Evolutionary conservation across 53 echinoderm and acorn worm species (phyloP).

Genomic region (Antedon mediterranea): DNA sequence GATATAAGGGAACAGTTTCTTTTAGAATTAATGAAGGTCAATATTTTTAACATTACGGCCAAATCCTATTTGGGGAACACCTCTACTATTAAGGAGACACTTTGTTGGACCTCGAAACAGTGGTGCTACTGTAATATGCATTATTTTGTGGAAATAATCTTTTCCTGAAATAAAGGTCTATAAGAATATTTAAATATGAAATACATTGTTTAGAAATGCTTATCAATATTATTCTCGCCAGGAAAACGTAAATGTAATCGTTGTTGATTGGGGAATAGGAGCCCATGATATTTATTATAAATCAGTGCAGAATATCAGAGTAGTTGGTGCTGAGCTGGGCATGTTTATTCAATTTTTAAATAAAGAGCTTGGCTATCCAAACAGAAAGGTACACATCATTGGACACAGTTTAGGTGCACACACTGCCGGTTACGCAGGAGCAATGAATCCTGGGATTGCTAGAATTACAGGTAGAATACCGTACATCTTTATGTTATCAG

Average conservation of each 20-base stretch:
- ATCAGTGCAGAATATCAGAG: not conserved
- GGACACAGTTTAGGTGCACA: conserved; percentile 7
- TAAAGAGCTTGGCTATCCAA: not conserved
- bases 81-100: no score
- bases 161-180: no score
- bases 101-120: no score
- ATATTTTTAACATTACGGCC: no score
- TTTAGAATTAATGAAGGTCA: no score
- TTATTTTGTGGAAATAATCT: no score
- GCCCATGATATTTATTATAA: conserved; percentile 1
- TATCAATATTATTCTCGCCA: not conserved
- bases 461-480: conserved; percentile 2
- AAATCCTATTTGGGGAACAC: no score
- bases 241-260: not conserved
- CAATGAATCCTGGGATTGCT: not conserved
- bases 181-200: no score
- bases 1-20: no score
- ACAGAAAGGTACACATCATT: not conserved
- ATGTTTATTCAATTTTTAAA: not conserved
- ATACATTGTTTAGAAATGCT: no score
- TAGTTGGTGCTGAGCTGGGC: not conserved
- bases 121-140: no score
- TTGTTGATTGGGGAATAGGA: conserved; percentile 5
- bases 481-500: no score
- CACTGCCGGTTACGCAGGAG: not conserved